Percentiles rank a stretch among this genome's conserved stretches.
Conservation (phyloP, 2,888 invertebrate genomes). For the Creontiades dilutus region DNA sequence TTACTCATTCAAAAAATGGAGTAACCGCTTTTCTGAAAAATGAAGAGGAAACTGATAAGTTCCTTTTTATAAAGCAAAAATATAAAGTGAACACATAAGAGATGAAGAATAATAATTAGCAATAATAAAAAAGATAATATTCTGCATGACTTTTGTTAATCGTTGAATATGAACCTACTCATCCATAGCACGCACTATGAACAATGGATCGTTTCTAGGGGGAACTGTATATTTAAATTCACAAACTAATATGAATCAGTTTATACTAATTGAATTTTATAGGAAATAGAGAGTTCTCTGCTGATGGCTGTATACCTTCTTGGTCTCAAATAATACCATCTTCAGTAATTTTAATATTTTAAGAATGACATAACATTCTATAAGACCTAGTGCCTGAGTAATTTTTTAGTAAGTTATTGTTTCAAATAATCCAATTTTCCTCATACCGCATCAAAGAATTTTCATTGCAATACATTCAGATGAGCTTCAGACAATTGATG, state of each 20-base stretch:
- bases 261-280: conserved; percentile 52
- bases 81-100: too few relatives aligned
- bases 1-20: too few relatives aligned
- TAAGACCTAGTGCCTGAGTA: neutral
- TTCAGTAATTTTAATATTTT: neutral
- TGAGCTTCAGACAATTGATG: too few relatives aligned
- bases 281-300: conserved; percentile 37
- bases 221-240: conserved; percentile 48
- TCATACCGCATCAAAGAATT: too few relatives aligned
- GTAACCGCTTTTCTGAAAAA: too few relatives aligned
- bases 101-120: too few relatives aligned
- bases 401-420: neutral
- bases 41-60: too few relatives aligned
- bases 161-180: too few relatives aligned
- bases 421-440: neutral
- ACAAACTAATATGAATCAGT: conserved; percentile 32
- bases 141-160: neutral
- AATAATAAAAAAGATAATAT: neutral
- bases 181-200: too few relatives aligned
- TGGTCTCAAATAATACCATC: conserved; percentile 20
- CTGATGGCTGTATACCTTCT: neutral
- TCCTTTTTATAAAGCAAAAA: too few relatives aligned
- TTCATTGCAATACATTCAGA: too few relatives aligned
- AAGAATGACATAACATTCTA: neutral
- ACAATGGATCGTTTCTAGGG: conserved; percentile 41